phyloP scores from a whole-genome alignment of 2,797 vertebrate genomes.

The Brachymystax lenok region DNA sequence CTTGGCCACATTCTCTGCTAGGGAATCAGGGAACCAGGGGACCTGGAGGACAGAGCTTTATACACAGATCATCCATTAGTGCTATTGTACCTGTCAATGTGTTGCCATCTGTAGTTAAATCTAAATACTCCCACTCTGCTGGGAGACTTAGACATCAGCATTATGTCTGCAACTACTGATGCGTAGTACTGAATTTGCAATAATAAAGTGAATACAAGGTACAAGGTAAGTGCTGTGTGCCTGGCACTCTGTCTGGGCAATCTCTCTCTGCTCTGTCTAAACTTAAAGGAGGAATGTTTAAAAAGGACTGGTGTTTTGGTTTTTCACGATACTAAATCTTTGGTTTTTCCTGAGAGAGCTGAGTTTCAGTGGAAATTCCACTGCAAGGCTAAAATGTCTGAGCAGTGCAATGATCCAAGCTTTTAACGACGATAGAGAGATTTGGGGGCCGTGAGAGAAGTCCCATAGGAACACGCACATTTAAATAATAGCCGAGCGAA shows the following conservation, averaged over 20 bases:
- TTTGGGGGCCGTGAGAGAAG: constrained; percentile 57
- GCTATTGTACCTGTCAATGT: background rate
- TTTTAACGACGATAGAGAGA: constrained; percentile 58
- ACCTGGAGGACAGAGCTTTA: background rate
- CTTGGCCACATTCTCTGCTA: constrained; percentile 37
- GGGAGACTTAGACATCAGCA: too few species aligned
- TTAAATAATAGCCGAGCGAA: constrained; percentile 59
- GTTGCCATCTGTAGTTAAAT: background rate
- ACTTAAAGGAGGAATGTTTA: constrained; percentile 19
- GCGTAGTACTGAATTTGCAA: background rate
- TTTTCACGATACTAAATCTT: constrained; percentile 33
- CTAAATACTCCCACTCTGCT: too few species aligned
- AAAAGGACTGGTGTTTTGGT: constrained; percentile 40
- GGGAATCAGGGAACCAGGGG: constrained; percentile 21
- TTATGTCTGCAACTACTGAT: background rate
- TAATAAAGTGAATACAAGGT: background rate
- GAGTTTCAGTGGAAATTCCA: constrained; percentile 17
- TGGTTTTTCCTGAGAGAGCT: constrained; percentile 40
- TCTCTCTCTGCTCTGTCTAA: constrained; percentile 26
- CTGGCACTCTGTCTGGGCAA: background rate
- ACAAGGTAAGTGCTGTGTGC: background rate
- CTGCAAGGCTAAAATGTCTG: constrained; percentile 29
- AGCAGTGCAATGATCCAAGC: constrained; percentile 51
- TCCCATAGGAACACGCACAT: constrained; percentile 56
- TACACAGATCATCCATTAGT: background rate